Conservation (phyloP, 1,140 invertebrate species). For the Brachionus calyciflorus region DNA sequence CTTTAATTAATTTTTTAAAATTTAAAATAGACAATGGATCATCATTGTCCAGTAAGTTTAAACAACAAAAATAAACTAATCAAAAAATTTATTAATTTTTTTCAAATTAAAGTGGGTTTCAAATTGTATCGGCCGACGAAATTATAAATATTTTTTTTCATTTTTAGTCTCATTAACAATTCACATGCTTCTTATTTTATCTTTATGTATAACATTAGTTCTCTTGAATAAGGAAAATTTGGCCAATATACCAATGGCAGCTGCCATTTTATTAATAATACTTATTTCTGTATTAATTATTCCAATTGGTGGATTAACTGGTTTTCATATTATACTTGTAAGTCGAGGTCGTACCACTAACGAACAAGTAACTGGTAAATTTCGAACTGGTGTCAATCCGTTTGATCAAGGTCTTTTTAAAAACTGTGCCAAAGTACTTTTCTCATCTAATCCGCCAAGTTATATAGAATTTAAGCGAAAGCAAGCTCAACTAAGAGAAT, state of each 20-base stretch:
- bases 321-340: constrained; percentile 94
- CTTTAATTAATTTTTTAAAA: background rate
- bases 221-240: background rate
- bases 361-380: constrained; percentile 96
- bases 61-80: background rate
- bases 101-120: constrained; percentile 9
- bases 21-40: constrained; percentile 74
- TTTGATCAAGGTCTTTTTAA: constrained; percentile 57
- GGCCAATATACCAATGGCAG: constrained; percentile 51
- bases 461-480: background rate
- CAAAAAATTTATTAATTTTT: background rate
- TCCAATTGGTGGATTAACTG: constrained; percentile 92
- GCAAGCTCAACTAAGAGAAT: constrained; percentile 10
- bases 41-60: constrained; percentile 79
- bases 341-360: constrained; percentile 98
- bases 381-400: constrained; percentile 77
- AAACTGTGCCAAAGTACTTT: constrained; percentile 37
- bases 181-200: constrained; percentile 93
- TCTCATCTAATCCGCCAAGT: constrained; percentile 28
- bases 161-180: constrained; percentile 90
- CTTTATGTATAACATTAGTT: constrained; percentile 66
- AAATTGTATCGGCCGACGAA: constrained; percentile 79
- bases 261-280: constrained; percentile 77
- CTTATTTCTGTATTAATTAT: constrained; percentile 85
- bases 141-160: constrained; percentile 79